Evolutionary conservation across 2,888 invertebrate genomes (phyloP).

Genomic region (Hipparchia semele): DNA sequence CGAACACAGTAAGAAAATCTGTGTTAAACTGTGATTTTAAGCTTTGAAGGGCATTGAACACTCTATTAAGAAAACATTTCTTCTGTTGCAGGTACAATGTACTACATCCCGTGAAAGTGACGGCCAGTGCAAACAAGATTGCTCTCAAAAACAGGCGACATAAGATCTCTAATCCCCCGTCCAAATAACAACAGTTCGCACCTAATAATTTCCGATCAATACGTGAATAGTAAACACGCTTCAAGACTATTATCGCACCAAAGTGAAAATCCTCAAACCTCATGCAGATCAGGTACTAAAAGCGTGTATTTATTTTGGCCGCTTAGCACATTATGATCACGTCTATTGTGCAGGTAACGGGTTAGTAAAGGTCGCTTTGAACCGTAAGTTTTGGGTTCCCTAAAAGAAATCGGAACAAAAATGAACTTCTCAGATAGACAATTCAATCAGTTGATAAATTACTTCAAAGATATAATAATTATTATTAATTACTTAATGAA

Average conservation of each 20-base stretch:
- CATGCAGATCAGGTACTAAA: not conserved
- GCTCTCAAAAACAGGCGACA: not conserved
- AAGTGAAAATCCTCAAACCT: slow-evolving; percentile 22
- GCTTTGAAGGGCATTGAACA: slow-evolving; percentile 20
- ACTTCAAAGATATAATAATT: too few relatives aligned
- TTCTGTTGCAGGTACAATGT: slow-evolving; percentile 43
- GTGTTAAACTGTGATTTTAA: slow-evolving; percentile 14
- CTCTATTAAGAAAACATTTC: slow-evolving; percentile 32
- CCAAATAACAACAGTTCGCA: slow-evolving; percentile 2
- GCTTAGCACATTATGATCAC: slow-evolving; percentile 41
- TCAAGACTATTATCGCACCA: slow-evolving; percentile 36
- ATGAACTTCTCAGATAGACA: too few relatives aligned
- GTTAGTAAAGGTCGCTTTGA: slow-evolving; percentile 29
- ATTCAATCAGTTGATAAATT: too few relatives aligned
- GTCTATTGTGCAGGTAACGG: slow-evolving; percentile 41
- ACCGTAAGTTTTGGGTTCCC: slow-evolving; percentile 30
- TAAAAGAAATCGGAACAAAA: not conserved
- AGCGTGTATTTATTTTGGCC: slow-evolving; percentile 31
- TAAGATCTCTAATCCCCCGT: slow-evolving; percentile 20
- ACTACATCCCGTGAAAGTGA: slow-evolving; percentile 25
- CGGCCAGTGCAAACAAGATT: slow-evolving; percentile 25
- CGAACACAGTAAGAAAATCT: not conserved
- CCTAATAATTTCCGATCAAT: slow-evolving; percentile 32
- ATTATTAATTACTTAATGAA: too few relatives aligned
- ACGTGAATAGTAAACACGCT: slow-evolving; percentile 41